Evolutionary conservation across 2,888 invertebrate species (phyloP).

Genomic region (Eupithecia dodoneata): DNA sequence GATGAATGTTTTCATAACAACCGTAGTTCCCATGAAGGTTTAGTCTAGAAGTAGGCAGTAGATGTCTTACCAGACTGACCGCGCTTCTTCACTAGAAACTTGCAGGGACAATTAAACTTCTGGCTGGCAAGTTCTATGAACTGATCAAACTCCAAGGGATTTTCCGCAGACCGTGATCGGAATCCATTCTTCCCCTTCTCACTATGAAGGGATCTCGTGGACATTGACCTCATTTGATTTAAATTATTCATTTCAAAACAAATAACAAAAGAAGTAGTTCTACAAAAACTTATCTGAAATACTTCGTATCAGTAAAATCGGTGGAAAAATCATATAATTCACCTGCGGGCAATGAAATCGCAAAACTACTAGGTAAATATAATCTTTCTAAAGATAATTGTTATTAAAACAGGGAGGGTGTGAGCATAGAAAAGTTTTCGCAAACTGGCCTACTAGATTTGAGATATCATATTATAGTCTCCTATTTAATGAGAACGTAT

Average conservation of each 20-base stretch:
- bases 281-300: neutral
- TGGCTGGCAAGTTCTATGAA: constrained; percentile 44
- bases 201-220: neutral
- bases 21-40: neutral
- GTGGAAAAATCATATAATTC: neutral
- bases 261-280: neutral
- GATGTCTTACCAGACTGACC: constrained; percentile 43
- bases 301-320: neutral
- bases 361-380: neutral
- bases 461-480: neutral
- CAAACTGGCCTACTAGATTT: neutral
- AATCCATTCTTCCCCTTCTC: neutral
- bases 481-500: too few relatives aligned
- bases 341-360: neutral
- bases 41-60: neutral
- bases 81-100: constrained; percentile 49
- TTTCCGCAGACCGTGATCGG: neutral
- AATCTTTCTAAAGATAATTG: neutral
- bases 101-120: constrained; percentile 50
- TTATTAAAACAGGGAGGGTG: neutral
- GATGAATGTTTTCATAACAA: too few relatives aligned
- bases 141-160: constrained; percentile 46
- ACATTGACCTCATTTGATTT: constrained; percentile 10
- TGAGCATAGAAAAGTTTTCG: neutral
- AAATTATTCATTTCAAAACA: constrained; percentile 22